phyloP scores from a whole-genome alignment of 2,888 invertebrate species.

The Vesta saturnalis region DNA sequence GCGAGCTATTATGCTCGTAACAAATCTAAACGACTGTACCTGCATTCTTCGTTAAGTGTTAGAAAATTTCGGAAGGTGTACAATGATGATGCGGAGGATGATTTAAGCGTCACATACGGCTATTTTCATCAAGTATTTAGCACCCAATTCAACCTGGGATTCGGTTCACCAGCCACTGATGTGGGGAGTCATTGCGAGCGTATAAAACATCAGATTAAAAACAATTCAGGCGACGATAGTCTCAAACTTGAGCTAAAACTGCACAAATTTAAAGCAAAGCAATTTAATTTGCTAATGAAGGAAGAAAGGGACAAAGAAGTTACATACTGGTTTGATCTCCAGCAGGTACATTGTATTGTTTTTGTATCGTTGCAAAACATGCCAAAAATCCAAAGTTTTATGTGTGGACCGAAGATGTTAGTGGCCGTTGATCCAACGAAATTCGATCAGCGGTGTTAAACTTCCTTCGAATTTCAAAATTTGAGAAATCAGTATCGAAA shows the following conservation, averaged over 20 bases:
- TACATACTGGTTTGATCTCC: neutral
- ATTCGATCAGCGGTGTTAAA: constrained; percentile 5
- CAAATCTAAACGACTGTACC: no score
- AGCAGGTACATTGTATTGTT: constrained; percentile 13
- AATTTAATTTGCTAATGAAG: constrained; percentile 8
- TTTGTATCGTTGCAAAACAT: constrained; percentile 3
- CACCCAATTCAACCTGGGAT: no score
- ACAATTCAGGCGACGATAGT: neutral
- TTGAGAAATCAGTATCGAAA: constrained; percentile 6
- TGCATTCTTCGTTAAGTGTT: no score
- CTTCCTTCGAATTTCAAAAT: no score
- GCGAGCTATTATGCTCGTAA: neutral
- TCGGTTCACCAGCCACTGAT: neutral
- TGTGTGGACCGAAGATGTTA: no score
- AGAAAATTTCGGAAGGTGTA: no score
- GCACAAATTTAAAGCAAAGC: neutral
- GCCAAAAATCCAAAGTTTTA: constrained; percentile 5
- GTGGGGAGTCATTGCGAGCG: no score
- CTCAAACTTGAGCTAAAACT: no score
- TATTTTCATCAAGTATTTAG: no score
- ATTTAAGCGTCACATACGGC: no score
- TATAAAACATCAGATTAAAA: no score
- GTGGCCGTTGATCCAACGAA: constrained; percentile 2
- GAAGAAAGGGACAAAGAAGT: neutral
- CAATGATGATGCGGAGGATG: no score